Evolutionary conservation across 2,797 vertebrate genomes (phyloP), one percentile per base, ranked within the genome.

Genomic region (Vespertilio murinus): DNA sequence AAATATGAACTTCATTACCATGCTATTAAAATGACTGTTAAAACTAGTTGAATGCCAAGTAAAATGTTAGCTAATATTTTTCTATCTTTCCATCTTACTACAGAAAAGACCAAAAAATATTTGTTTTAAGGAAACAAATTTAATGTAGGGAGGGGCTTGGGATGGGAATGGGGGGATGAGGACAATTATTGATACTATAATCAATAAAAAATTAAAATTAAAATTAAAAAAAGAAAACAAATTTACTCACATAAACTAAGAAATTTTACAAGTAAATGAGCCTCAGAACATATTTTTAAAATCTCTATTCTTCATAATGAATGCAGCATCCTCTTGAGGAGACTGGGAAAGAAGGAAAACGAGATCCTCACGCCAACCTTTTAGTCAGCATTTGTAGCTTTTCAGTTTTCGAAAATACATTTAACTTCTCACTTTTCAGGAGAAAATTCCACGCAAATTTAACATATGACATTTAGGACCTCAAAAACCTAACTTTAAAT

Each of bases 181-280:
- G n/a, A n/a, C n/a, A n/a, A n/a, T n/a, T n/a, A n/a, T n/a, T n/a
- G n/a, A n/a, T n/a, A n/a, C n/a, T n/a, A n/a, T n/a, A n/a, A n/a
- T n/a, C n/a, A n/a, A n/a, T n/a, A n/a, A n/a, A n/a, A n/a, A n/a
- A n/a, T n/a, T n/a, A n/a, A n/a, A n/a, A n/a, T n/a, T n/a, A n/a
- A n/a, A n/a, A n/a, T n/a, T n/a, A n/a, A n/a, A n/a, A n/a, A n/a
- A n/a, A n/a, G n/a, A 42, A 42, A 42, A 56, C 6, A 93, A 91
- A 83, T 49, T 42, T 88, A 85, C 38, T 73, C 35, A 89, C n/a
- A 94, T 35, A 71, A 64, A 75, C 77, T 77, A 78, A 86, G 77
- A 82, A 56, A 67, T 30, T 38, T 91, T 45, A 70, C n/a, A 71
- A 78, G n/a, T 52, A 92, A 93, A 18, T 70, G 28, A 75, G 45